Percentiles rank a stretch among this genome's conserved stretches.
phyloP scores from a whole-genome alignment of 2,888 invertebrate genomes.

The Heteromyza rotundicornis region DNA sequence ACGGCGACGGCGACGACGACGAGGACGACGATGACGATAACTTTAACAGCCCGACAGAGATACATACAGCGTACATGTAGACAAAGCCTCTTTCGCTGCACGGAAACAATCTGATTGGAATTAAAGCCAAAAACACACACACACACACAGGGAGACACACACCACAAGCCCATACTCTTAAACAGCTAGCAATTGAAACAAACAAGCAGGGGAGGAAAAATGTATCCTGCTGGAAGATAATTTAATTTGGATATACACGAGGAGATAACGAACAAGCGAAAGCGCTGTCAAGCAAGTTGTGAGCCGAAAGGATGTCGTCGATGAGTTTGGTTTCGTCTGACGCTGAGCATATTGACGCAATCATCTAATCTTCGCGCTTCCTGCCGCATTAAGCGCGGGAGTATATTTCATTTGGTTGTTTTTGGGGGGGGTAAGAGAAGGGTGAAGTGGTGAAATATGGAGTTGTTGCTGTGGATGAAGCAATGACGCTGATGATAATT shows the following conservation, averaged over 20 bases:
- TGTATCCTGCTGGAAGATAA: conserved; percentile 58
- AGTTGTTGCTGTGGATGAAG: too few relatives aligned
- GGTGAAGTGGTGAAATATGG: too few relatives aligned
- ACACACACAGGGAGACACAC: conserved; percentile 10
- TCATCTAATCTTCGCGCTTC: conserved; percentile 63
- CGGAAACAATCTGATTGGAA: conserved; percentile 61
- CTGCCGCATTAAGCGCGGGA: too few relatives aligned
- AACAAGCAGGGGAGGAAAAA: conserved; percentile 55
- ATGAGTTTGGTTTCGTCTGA: conserved; percentile 28
- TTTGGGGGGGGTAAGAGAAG: too few relatives aligned
- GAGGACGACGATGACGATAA: too few relatives aligned
- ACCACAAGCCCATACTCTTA: conserved; percentile 13
- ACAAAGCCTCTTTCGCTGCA: conserved; percentile 28
- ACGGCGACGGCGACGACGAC: conserved; percentile 19
- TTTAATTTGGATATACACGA: conserved; percentile 58
- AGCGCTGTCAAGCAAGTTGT: neutral
- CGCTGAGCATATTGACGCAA: conserved; percentile 61
- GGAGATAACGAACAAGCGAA: conserved; percentile 3
- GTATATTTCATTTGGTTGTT: too few relatives aligned
- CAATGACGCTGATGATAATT: too few relatives aligned
- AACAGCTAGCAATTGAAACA: conserved; percentile 40
- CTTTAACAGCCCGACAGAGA: too few relatives aligned
- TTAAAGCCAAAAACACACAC: conserved; percentile 39
- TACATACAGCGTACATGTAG: too few relatives aligned
- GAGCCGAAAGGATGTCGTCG: conserved; percentile 7